Evolutionary conservation across 2,888 invertebrate genomes (phyloP), one percentile per base, ranked within the genome.

Genomic region (Penaeus monodon): DNA sequence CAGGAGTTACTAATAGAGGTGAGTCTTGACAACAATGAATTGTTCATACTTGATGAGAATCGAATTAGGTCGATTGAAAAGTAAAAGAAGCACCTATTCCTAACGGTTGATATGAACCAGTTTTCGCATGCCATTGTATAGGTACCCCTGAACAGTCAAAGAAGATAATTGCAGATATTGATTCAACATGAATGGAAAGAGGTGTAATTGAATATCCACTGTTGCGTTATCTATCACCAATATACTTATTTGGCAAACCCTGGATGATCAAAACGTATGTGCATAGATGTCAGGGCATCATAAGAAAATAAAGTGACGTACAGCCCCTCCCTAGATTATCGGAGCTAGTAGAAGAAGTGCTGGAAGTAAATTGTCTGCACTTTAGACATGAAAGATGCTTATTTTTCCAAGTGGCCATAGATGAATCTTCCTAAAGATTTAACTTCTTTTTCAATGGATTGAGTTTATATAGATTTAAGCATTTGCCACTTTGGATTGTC

Each of bases 401-500:
- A n/a, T n/a, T 83, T 68, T 68, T n/a, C 38, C 81, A 66, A 44
- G 68, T 81, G n/a, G 33, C 2, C 20, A 7, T 63, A n/a, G 76
- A 83, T 24, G 29, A 74, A 1, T n/a, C n/a, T 12, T 22, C 63
- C 20, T 12, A 6, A 64, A 29, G 74, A 83, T 33, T 24, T 83
- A 7, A 83, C 49, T n/a, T n/a, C n/a, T n/a, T n/a, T n/a, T n/a
- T n/a, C n/a, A n/a, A n/a, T n/a, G n/a, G n/a, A n/a, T n/a, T n/a
- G n/a, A n/a, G n/a, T n/a, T n/a, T n/a, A n/a, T n/a, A n/a, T n/a
- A n/a, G n/a, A n/a, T n/a, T n/a, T n/a, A n/a, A n/a, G n/a, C n/a
- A n/a, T n/a, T 83, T 22, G 64, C 83, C n/a, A n/a, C 20, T 83
- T 83, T 57, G 83, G 74, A 17, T 33, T 74, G 4, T 74, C 63